Percentiles rank a stretch among this genome's conserved stretches.
phyloP scores from a whole-genome alignment of 2,113 vertebrate species.

The Kryptolebias marmoratus region DNA sequence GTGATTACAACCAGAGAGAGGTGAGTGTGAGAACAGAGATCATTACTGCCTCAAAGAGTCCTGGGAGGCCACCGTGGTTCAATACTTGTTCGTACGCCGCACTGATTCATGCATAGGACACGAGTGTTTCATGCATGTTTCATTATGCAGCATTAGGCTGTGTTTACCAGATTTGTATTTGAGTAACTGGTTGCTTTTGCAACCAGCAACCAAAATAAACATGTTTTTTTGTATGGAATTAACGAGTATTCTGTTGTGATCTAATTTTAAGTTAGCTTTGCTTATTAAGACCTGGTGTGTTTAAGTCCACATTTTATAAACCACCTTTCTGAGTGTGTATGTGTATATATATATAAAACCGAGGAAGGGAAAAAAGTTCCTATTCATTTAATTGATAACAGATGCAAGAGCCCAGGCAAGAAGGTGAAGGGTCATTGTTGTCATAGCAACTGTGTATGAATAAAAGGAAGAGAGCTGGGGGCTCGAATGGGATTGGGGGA shows the following conservation, averaged over 20 bases:
- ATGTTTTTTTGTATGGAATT: background rate
- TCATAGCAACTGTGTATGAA: conserved; percentile 79
- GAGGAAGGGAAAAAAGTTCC: conserved; percentile 56
- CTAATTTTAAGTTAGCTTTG: background rate
- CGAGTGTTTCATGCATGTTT: conserved; percentile 26
- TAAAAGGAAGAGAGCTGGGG: conserved; percentile 68
- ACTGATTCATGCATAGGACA: conserved; percentile 49
- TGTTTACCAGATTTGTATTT: conserved; percentile 11
- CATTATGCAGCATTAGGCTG: conserved; percentile 31
- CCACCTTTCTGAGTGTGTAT: conserved; percentile 26
- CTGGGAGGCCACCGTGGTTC: conserved; percentile 66
- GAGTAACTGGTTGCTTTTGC: conserved; percentile 18
- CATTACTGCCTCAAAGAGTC: conserved; percentile 75
- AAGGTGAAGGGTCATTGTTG: conserved; percentile 83
- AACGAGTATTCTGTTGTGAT: background rate
- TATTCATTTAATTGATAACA: conserved; percentile 85
- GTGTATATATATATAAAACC: background rate
- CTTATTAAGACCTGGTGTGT: background rate
- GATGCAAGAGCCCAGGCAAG: conserved; percentile 81
- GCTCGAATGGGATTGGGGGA: conserved; percentile 62
- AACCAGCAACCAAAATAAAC: background rate
- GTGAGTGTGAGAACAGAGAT: conserved; percentile 69
- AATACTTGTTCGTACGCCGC: conserved; percentile 56
- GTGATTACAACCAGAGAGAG: conserved; percentile 74
- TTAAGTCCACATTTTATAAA: conserved; percentile 11